Base-by-base conservation (phyloP, 2,888 invertebrate genomes). In the Drosophila seclusa region DNA sequence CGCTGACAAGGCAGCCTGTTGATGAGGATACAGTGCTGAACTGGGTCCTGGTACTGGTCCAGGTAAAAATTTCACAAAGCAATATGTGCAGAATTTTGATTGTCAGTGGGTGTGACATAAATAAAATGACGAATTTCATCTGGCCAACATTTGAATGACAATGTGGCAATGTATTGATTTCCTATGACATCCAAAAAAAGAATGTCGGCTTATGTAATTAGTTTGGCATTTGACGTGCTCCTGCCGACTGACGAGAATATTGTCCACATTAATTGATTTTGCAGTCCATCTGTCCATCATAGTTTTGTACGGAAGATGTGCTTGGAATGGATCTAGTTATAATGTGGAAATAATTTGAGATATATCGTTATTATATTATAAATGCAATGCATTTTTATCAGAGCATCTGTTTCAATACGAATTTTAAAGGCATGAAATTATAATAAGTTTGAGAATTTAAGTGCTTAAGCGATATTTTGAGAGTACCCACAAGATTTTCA, bases 231-330 rank as follows among this genome's bases (percentile, higher is more conserved):
- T 75, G 70, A 78, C 50, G 60, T 53, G 10, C 57, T 10, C 16
- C 48, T 31, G 10, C 38, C 24, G 52, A 16, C 57, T 50, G 76
- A 54, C 50, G 53, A 67, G 54, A 62, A 71, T 69, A 68, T 62
- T 89, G 81, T 83, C 50, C 80, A 83, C 76, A 85, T 80, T 69
- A 90, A 85, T 85, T 85, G 84, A 89, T 89, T 89, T 80, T 81
- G 76, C 79, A 77, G 89, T 86, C 84, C 87, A 86, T 80, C 82
- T 21, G 45, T 32, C 32, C 32, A 32, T 4, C 13, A 7, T 16
- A 21, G 16, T 21, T 45, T 24, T 16, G 4, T 16, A 24, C 21
- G 16, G 16, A 16, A 24, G 4, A 8, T 24, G 45, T 8, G 8
- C 16, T 45, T 45, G 2, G 4, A 1, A 24, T 45, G 16, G 4